phyloP scores from a whole-genome alignment of 2,113 vertebrate genomes.

The Arizona elegans region DNA sequence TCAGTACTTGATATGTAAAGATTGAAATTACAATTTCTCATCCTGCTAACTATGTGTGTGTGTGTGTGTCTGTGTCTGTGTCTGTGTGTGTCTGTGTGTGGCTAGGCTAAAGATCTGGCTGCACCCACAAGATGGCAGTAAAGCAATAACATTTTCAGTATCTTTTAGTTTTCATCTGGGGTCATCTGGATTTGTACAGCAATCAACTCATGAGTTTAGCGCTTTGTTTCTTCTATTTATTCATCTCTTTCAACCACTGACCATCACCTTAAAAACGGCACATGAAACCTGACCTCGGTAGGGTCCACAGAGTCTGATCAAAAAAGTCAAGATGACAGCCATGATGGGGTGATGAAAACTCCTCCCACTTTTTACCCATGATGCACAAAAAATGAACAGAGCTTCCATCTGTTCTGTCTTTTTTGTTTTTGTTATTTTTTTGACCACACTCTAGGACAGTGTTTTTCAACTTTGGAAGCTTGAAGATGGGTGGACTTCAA shows the following conservation, averaged over 20 bases:
- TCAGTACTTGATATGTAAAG: not conserved
- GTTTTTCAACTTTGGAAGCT: too few species aligned
- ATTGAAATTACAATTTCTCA: not conserved
- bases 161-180: not conserved
- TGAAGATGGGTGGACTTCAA: too few species aligned
- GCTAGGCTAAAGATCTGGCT: not conserved
- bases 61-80: not conserved
- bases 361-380: not conserved
- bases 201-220: not conserved
- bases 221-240: not conserved
- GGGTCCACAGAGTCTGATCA: not conserved
- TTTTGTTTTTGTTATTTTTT: not conserved
- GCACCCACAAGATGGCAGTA: not conserved
- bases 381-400: not conserved
- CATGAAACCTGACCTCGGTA: not conserved
- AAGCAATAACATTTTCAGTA: not conserved
- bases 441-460: not conserved
- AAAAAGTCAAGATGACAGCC: not conserved
- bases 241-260: too few species aligned
- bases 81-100: not conserved
- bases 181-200: not conserved
- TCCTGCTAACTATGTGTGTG: not conserved
- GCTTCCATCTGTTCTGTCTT: not conserved
- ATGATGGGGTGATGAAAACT: not conserved
- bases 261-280: not conserved